Conservation (phyloP, 1,140 invertebrate species). For the Diorhabda elongata region DNA sequence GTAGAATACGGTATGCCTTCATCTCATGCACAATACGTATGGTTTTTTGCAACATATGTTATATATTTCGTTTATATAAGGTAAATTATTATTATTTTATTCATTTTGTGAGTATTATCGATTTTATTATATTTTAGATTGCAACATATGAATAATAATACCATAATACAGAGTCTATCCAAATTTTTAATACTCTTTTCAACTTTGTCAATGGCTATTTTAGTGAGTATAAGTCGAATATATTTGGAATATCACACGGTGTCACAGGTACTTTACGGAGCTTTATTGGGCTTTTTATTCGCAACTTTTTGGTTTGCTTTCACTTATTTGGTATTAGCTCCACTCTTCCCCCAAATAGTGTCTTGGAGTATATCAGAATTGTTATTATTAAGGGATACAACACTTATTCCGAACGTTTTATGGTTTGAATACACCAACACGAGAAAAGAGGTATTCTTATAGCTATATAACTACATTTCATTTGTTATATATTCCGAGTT, state of each 20-base stretch:
- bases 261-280: conserved; percentile 76
- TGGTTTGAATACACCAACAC: conserved; percentile 95
- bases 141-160: conserved; percentile 75
- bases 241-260: conserved; percentile 86
- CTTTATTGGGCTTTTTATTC: conserved; percentile 51
- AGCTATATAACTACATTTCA: background rate
- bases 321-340: conserved; percentile 76
- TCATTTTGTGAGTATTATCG: too few relatives aligned
- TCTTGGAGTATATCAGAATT: conserved; percentile 83
- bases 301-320: conserved; percentile 57
- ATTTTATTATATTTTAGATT: conserved; percentile 55
- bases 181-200: conserved; percentile 61
- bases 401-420: conserved; percentile 86
- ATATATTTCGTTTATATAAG: conserved; percentile 83
- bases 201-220: conserved; percentile 56
- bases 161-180: conserved; percentile 70
- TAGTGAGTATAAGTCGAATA: conserved; percentile 68
- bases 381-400: conserved; percentile 82
- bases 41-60: conserved; percentile 86
- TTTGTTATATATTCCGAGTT: background rate
- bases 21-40: conserved; percentile 87
- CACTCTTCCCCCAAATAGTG: conserved; percentile 79
- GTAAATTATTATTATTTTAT: conserved; percentile 50
- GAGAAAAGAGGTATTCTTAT: conserved; percentile 61
- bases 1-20: conserved; percentile 94